Evolutionary conservation across 2,113 vertebrate genomes (phyloP).

Genomic region (Xiphophorus couchianus): DNA sequence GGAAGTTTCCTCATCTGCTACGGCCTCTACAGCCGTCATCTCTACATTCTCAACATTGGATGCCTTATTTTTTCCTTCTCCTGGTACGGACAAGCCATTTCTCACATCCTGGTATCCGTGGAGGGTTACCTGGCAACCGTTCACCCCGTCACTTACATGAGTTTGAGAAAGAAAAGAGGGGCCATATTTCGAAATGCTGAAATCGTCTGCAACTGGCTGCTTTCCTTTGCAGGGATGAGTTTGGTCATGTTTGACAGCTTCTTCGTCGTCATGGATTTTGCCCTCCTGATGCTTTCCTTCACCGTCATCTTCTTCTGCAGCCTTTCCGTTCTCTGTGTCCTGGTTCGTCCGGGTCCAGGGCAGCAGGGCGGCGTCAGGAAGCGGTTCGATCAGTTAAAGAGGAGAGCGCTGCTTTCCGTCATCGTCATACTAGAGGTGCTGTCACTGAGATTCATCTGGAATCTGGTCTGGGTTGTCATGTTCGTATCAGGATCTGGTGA

Average conservation of each 20-base stretch:
- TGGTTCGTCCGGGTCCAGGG: slow-evolving; percentile 14
- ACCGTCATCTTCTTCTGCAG: slow-evolving; percentile 4
- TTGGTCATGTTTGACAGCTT: not conserved
- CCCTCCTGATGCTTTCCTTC: not conserved
- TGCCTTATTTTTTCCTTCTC: not conserved
- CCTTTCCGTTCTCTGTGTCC: slow-evolving; percentile 13
- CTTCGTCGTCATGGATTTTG: not conserved
- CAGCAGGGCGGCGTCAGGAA: not conserved
- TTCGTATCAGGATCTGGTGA: not conserved
- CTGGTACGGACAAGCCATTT: not conserved
- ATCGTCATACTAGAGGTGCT: not conserved
- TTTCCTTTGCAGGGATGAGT: not conserved
- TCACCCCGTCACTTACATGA: slow-evolving; percentile 6
- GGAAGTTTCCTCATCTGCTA: not conserved
- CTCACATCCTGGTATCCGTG: slow-evolving; percentile 14
- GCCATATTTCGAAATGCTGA: not conserved
- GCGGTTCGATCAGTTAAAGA: not conserved
- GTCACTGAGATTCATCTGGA: not conserved
- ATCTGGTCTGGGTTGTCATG: not conserved
- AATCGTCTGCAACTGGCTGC: not conserved
- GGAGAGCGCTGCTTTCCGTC: not conserved
- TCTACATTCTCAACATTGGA: not conserved
- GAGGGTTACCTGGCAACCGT: slow-evolving; percentile 8
- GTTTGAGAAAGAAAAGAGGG: not conserved
- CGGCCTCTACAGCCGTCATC: not conserved